These are phyloP conservation scores for Calyptommatus sinebrachiatus DNA, from an alignment of 2,113 vertebrate species.

Conservation along the genomic window DNA sequence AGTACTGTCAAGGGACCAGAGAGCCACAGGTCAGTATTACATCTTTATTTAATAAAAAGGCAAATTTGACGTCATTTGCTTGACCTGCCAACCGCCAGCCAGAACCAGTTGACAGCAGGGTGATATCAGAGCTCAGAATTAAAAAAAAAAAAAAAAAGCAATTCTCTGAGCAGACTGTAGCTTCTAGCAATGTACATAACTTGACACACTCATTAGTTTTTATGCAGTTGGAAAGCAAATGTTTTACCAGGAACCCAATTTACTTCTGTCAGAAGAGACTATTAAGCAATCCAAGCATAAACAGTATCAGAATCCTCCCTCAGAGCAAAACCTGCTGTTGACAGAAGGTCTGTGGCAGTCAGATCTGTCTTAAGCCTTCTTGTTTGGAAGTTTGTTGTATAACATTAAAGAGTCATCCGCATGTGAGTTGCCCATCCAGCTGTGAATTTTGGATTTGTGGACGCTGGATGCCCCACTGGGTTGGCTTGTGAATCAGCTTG, in stretches of 20 bases:
- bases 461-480: background rate
- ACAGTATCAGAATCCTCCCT: slow-evolving; percentile 53
- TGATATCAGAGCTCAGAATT: slow-evolving; percentile 64
- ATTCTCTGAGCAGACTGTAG: slow-evolving; percentile 60
- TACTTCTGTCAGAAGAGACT: slow-evolving; percentile 66
- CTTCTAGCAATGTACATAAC: slow-evolving; percentile 61
- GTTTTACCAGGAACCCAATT: slow-evolving; percentile 72
- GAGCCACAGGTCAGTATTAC: slow-evolving; percentile 32
- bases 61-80: slow-evolving; percentile 40
- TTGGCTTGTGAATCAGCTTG: slow-evolving; percentile 41
- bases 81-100: slow-evolving; percentile 44
- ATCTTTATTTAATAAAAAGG: slow-evolving; percentile 48
- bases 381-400: background rate
- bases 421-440: background rate
- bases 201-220: slow-evolving; percentile 73
- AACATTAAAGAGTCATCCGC: background rate
- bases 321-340: slow-evolving; percentile 44
- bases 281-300: slow-evolving; percentile 65
- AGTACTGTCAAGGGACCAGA: slow-evolving; percentile 17
- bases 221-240: slow-evolving; percentile 72
- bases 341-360: slow-evolving; percentile 49
- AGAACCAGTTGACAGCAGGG: slow-evolving; percentile 53
- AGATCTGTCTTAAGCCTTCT: slow-evolving; percentile 1
- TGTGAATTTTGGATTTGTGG: background rate
- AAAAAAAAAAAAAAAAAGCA: slow-evolving; percentile 59